These are phyloP conservation scores for Dinocampus coccinellae DNA, from an alignment of 2,888 invertebrate genomes.

Conservation along the genomic window DNA sequence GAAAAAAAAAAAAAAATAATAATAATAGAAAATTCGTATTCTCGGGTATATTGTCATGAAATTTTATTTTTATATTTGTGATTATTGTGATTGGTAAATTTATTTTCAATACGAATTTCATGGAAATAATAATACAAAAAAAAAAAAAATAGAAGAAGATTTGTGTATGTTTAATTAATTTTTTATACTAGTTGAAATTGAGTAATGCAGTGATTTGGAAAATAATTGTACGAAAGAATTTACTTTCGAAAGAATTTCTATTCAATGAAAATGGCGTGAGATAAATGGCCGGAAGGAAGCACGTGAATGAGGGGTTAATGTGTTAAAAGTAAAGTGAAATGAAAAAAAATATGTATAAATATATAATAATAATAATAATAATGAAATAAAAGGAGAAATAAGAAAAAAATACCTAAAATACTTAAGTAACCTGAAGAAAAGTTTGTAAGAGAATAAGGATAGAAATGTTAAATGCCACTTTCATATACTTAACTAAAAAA, in stretches of 20 bases:
- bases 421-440: neutral
- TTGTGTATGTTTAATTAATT: neutral
- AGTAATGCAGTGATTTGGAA: neutral
- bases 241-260: neutral
- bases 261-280: neutral
- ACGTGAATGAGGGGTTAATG: constrained; percentile 1
- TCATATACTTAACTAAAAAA: neutral
- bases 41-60: neutral
- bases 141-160: too few species aligned
- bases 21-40: too few species aligned
- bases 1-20: neutral
- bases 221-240: neutral
- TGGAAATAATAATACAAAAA: too few species aligned
- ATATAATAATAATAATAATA: neutral
- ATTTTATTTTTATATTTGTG: neutral
- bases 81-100: neutral
- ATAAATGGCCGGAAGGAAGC: neutral
- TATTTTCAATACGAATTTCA: neutral
- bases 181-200: neutral
- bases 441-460: neutral
- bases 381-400: neutral
- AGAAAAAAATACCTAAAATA: neutral
- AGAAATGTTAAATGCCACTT: neutral
- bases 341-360: too few species aligned
- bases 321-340: neutral